Evolutionary conservation across 1,140 invertebrate genomes (phyloP), one percentile per base, ranked within the genome.

Genomic region (Drosophila burlai): DNA sequence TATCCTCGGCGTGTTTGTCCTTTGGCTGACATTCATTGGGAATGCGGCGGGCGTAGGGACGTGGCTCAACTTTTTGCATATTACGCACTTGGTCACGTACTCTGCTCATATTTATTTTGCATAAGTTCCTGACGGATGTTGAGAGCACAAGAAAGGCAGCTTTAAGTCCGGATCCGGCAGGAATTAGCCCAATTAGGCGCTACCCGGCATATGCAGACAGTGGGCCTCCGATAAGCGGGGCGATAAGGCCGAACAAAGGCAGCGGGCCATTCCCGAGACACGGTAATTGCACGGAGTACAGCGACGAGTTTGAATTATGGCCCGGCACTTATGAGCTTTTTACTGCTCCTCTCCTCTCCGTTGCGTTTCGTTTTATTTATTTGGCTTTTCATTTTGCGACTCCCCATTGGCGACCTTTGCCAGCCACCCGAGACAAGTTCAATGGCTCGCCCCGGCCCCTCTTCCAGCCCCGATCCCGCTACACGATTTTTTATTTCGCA

Each of bases 81-180:
- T 89, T 89, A 91, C 79, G 86, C 86, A 90, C 82, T 90, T 90
- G 87, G 79, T 90, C 85, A 90, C 85, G 85, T 90, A 85, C 81
- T 66, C 52, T 64, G 69, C 75, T 52, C 78, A 69, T 90, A 82
- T 90, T 91, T 91, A 91, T 90, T 90, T 91, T 80, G 86, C 85
- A 91, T 90, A 90, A 87, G 84, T 80, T 81, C 66, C 46, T 68
- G 59, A 69, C 66, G 40, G 54, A 59, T 57, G 49, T 34, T 34
- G 55, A 38, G 16, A 46, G 75, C 50, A 16, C 1, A 54, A 55
- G 36, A 40, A 61, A 31, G 26, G 21, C 34, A 24, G 50, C 76
- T 72, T 72, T 64, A 79, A 79, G 59, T 18, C 57, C 15, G 67
- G 55, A 74, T 74, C 38, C 55, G 45, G 24, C 31, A 45, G 54